Base-by-base conservation (phyloP, 2,888 invertebrate genomes). In the Chorisops tibialis region DNA sequence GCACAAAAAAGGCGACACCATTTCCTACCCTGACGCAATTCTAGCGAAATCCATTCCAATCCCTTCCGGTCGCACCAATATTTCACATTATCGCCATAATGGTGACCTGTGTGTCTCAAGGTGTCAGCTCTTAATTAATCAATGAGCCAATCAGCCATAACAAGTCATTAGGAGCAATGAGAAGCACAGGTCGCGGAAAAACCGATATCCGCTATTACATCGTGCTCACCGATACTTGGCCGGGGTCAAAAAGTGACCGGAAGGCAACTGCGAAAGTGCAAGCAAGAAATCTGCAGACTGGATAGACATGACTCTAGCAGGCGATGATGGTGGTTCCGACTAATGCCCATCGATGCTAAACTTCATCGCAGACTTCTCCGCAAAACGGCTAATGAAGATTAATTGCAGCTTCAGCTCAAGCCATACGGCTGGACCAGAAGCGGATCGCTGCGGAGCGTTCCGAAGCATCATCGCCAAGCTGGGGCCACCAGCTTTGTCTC, bases 301-400 rank as follows among this genome's bases (percentile, higher is more conserved):
- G 19, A 16, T 16, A 30, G 38, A 51, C 38, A 5, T 39, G 37
- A 38, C 22, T 19, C 5, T 41, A 5, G 30, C 30, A 30, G 30
- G 30, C 30, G 30, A 48, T 48, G 48, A n/a, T 22, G 22, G 41
- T 30, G 41, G 22, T n/a, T 54, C 2, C 41, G 52, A 22, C 41
- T 54, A 54, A 54, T 54, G 52, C 21, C 30, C 52, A 54, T 54
- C 41, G 39, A 54, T 54, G 39, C 52, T 21, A 41, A 54, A 54
- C 39, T 47, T 21, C 47, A 7, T 30, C 30, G n/a, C n/a, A 30
- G 38, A 63, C 30, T 30, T 5, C 47, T 41, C 14, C 24, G 39
- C 30, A 39, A 54, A 30, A 41, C 14, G 70, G 71, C 69, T 75
- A 75, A 75, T 76, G 75, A 75, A 75, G 75, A 75, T 76, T 76